A percentile compares a stretch with the other conserved stretches of the same genome.
Evolutionary conservation across 2,113 vertebrate species (phyloP).

Genomic region (Polyodon spathula): DNA sequence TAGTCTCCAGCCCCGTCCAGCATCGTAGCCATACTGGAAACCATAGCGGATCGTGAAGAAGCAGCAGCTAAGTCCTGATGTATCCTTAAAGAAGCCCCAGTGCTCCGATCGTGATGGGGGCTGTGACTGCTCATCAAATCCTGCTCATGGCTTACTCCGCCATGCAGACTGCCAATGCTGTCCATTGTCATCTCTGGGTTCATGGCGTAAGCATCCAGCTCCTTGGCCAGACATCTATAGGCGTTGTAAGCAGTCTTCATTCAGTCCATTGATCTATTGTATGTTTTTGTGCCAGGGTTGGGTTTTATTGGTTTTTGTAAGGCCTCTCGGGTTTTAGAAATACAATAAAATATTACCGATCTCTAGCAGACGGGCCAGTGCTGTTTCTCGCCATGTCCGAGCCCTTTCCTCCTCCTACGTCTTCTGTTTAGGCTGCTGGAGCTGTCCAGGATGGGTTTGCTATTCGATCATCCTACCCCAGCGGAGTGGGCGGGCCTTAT

Average conservation of each 20-base stretch:
- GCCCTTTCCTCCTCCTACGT: slow-evolving; percentile 72
- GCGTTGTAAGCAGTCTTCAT: slow-evolving; percentile 88
- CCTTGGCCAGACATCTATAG: slow-evolving; percentile 89
- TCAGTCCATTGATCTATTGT: slow-evolving; percentile 72
- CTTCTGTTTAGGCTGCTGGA: slow-evolving; percentile 66
- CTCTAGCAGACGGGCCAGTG: slow-evolving; percentile 65
- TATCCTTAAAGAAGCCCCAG: slow-evolving; percentile 62
- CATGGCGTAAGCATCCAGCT: slow-evolving; percentile 87
- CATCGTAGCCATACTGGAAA: slow-evolving; percentile 85
- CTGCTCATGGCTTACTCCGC: slow-evolving; percentile 70
- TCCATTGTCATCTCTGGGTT: slow-evolving; percentile 92
- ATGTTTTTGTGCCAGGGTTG: slow-evolving; percentile 40
- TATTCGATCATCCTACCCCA: slow-evolving; percentile 61
- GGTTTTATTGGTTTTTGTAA: slow-evolving; percentile 31
- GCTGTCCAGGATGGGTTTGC: slow-evolving; percentile 75
- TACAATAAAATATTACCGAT: slow-evolving; percentile 43
- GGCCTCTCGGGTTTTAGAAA: slow-evolving; percentile 45
- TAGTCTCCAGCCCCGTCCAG: slow-evolving; percentile 86
- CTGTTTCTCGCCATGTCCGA: slow-evolving; percentile 74
- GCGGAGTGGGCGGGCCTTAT: slow-evolving; percentile 39
- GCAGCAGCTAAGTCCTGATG: slow-evolving; percentile 69
- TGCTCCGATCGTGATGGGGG: slow-evolving; percentile 67
- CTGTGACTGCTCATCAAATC: slow-evolving; percentile 81
- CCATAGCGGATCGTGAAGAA: slow-evolving; percentile 77
- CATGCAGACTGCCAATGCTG: slow-evolving; percentile 77